These are phyloP conservation scores for Nesidiocoris tenuis DNA, from an alignment of 2,888 invertebrate species.

Conservation along the genomic window DNA sequence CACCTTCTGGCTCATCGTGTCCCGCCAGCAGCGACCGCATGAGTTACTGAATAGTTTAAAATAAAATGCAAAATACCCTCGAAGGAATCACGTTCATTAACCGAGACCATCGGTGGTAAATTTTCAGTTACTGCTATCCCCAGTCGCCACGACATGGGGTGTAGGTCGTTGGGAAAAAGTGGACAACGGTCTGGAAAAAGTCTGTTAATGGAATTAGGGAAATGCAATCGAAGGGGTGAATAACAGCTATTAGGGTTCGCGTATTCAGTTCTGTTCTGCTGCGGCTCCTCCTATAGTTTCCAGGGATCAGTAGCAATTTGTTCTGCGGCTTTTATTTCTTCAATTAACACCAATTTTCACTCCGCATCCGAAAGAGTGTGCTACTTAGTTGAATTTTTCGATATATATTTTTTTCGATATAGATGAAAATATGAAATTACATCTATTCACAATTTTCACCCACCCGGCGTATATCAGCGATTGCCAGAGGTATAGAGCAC, in stretches of 20 bases:
- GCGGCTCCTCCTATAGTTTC: background rate
- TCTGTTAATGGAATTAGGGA: background rate
- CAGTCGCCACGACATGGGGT: background rate
- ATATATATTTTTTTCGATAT: no score
- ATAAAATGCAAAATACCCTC: conserved; percentile 35
- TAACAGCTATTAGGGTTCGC: background rate
- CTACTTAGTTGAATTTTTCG: no score
- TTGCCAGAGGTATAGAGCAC: no score
- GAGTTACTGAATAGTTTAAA: conserved; percentile 25
- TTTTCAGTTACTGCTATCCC: conserved; percentile 20
- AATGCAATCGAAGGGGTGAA: background rate
- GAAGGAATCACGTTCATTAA: conserved; percentile 34
- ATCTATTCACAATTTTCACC: no score
- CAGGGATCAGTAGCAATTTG: background rate
- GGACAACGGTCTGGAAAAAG: background rate
- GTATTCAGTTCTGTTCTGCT: background rate
- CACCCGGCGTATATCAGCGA: no score
- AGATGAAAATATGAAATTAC: no score
- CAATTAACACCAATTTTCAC: no score
- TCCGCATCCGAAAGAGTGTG: no score
- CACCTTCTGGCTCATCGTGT: background rate
- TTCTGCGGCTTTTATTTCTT: no score
- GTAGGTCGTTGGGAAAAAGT: background rate
- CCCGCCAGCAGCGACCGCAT: background rate
- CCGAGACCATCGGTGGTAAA: conserved; percentile 16